Evolutionary conservation across 2,113 vertebrate genomes (phyloP).

Genomic region (Strix uralensis): DNA sequence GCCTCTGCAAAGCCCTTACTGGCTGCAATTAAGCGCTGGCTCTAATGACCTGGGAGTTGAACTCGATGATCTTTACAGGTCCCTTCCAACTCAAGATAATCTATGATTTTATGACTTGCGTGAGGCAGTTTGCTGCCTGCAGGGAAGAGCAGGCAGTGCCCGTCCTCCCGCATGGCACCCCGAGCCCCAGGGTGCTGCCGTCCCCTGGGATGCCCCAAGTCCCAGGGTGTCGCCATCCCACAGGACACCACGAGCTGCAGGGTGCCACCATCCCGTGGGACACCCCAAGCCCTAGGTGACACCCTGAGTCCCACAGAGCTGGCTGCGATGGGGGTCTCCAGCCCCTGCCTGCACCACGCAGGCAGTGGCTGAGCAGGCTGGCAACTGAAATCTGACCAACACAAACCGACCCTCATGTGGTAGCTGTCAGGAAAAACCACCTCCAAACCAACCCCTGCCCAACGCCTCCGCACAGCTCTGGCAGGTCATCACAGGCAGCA

Average conservation of each 20-base stretch:
- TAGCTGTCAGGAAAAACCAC: not conserved
- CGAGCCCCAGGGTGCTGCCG: not conserved
- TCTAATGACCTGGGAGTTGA: not conserved
- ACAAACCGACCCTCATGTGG: rapidly evolving
- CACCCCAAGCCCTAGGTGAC: not conserved
- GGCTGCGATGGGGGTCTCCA: not conserved
- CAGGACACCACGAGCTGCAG: not conserved
- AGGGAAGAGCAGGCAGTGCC: not conserved
- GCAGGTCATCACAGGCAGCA: not conserved
- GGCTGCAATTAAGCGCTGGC: not conserved
- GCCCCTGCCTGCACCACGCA: no score
- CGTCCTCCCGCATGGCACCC: rapidly evolving
- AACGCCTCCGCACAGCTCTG: not conserved
- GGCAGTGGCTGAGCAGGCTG: not conserved
- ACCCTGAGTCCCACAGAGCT: not conserved
- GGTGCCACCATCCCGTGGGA: not conserved
- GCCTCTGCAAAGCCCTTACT: not conserved
- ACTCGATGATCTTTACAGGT: not conserved
- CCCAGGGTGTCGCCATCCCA: not conserved
- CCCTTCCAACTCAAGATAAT: not conserved
- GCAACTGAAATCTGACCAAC: not conserved
- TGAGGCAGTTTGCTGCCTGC: not conserved
- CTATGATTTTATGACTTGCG: not conserved
- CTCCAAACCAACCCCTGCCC: not conserved
- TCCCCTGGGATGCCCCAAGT: not conserved